Conservation (phyloP, 2,888 invertebrate genomes). For the Heliconius cydno region DNA sequence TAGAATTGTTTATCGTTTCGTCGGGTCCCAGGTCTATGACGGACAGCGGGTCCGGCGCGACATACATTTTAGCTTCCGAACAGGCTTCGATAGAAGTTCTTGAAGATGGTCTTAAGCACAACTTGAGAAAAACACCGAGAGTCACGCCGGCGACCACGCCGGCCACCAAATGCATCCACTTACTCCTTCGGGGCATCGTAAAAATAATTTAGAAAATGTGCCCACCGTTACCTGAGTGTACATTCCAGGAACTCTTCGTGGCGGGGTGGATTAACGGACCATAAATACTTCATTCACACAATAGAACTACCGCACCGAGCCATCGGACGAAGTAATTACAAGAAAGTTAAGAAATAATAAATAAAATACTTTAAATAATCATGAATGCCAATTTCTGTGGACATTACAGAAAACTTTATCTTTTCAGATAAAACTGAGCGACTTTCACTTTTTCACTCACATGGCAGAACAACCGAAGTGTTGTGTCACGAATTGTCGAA, state of each 20-base stretch:
- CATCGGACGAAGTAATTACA: not conserved
- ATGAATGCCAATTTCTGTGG: not conserved
- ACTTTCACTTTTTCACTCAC: conserved; percentile 56
- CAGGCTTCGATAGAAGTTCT: conserved; percentile 69
- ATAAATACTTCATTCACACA: conserved; percentile 10
- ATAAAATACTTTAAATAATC: conserved; percentile 8
- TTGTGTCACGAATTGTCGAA: conserved; percentile 61
- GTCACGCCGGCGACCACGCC: conserved; percentile 83
- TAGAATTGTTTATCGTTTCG: conserved; percentile 76
- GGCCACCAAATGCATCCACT: conserved; percentile 80
- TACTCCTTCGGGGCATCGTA: conserved; percentile 79
- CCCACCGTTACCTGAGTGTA: conserved; percentile 74
- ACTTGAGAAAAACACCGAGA: conserved; percentile 81
- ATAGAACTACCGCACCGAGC: not conserved
- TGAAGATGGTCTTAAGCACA: conserved; percentile 71
- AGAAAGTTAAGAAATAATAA: conserved; percentile 13
- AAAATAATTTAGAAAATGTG: conserved; percentile 67
- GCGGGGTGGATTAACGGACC: conserved; percentile 34
- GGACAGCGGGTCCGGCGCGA: conserved; percentile 69
- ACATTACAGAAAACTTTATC: conserved; percentile 10
- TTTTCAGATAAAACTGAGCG: conserved; percentile 6
- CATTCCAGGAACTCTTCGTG: conserved; percentile 70
- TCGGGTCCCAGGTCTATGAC: conserved; percentile 67
- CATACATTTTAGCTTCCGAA: conserved; percentile 60
- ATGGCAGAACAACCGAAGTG: conserved; percentile 63